A percentile compares a stretch with the other conserved stretches of the same genome.
These are phyloP conservation scores for Dyspetes luteomarginatus DNA, from an alignment of 2,888 invertebrate species.

Conservation along the genomic window DNA sequence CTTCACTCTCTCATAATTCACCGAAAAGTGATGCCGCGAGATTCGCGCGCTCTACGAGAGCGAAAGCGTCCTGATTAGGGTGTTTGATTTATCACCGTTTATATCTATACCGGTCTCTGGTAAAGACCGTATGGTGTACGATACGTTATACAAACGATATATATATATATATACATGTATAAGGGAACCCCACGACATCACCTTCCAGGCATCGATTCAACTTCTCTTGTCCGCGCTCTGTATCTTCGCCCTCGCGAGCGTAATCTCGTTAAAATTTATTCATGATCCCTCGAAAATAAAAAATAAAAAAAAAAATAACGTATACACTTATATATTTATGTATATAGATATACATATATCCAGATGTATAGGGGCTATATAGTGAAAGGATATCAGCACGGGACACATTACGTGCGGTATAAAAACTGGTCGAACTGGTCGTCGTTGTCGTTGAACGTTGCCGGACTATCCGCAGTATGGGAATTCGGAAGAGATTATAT, in stretches of 20 bases:
- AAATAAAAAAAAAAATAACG: background rate
- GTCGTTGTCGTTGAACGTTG: slow-evolving; percentile 69
- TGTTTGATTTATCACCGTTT: slow-evolving; percentile 76
- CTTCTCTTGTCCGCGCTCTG: slow-evolving; percentile 46
- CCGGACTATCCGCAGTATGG: slow-evolving; percentile 67
- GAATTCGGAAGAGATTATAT: slow-evolving; percentile 66
- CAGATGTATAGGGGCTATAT: slow-evolving; percentile 15
- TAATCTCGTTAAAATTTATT: slow-evolving; percentile 79
- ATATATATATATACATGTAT: slow-evolving; percentile 21
- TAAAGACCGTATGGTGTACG: slow-evolving; percentile 43
- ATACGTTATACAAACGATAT: slow-evolving; percentile 10
- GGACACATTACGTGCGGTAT: slow-evolving; percentile 67
- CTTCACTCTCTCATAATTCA: slow-evolving; percentile 73
- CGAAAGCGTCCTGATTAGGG: slow-evolving; percentile 78
- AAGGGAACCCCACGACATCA: slow-evolving; percentile 39
- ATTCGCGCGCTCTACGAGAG: slow-evolving; percentile 38
- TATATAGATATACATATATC: background rate
- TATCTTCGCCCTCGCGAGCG: slow-evolving; percentile 61
- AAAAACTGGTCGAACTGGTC: slow-evolving; percentile 68
- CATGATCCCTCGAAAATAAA: slow-evolving; percentile 69
- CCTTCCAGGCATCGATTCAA: slow-evolving; percentile 48
- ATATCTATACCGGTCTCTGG: slow-evolving; percentile 65
- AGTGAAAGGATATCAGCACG: slow-evolving; percentile 44
- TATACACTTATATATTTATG: background rate
- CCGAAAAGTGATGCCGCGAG: slow-evolving; percentile 75